Conservation (phyloP, 64 coral and sea anemone species). For the Pachyseris speciosa region DNA sequence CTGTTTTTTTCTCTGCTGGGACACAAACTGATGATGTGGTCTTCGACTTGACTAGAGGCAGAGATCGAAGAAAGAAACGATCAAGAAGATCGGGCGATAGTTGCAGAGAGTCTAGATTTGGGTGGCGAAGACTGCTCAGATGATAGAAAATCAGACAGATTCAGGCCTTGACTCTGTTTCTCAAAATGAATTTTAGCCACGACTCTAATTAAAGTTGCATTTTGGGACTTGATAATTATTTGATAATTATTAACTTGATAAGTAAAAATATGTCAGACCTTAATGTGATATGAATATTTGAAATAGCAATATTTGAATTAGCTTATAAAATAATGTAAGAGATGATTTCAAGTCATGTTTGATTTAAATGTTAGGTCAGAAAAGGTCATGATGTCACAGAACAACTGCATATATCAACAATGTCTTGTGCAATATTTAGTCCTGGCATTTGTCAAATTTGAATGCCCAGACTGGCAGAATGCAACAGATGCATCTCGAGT, state of each 20-base stretch:
- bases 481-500: no score
- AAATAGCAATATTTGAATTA: no score
- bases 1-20: not conserved
- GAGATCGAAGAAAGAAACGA: conserved; percentile 9
- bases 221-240: not conserved
- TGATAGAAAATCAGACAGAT: not conserved
- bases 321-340: no score
- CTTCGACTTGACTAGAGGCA: not conserved
- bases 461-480: no score
- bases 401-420: no score
- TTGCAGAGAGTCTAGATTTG: not conserved
- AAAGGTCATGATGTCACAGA: no score
- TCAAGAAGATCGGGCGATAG: not conserved
- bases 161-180: conserved; percentile 23
- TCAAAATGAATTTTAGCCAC: conserved; percentile 1
- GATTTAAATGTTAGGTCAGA: no score
- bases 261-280: not conserved
- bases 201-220: not conserved
- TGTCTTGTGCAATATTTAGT: no score
- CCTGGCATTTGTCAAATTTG: no score
- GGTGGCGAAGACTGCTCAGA: not conserved
- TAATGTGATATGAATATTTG: not conserved
- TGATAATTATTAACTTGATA: not conserved
- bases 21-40: not conserved
- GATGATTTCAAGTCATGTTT: no score